A percentile compares a stretch with the other conserved stretches of the same genome.
Evolutionary conservation across 2,797 vertebrate genomes (phyloP).

Genomic region (Microctenopoma lineatum): DNA sequence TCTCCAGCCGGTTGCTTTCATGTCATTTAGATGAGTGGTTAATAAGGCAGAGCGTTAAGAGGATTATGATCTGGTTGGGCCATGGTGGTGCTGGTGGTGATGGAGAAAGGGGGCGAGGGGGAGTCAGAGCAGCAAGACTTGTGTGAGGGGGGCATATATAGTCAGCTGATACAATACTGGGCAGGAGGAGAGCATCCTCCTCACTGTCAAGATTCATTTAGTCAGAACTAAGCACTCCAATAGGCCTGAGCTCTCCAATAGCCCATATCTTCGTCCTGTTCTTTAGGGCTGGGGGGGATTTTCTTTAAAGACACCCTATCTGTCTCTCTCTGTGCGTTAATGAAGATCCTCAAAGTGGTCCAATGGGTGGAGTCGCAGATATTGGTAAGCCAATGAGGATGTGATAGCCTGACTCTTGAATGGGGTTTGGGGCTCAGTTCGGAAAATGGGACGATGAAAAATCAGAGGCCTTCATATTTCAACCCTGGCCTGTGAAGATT

Average conservation of each 20-base stretch:
- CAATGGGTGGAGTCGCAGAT: conserved; percentile 65
- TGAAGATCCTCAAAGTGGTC: conserved; percentile 74
- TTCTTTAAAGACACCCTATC: conserved; percentile 75
- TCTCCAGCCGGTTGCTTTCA: conserved; percentile 80
- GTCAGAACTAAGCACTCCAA: conserved; percentile 82
- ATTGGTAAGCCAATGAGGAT: conserved; percentile 59
- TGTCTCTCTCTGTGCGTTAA: conserved; percentile 68
- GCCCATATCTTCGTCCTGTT: conserved; percentile 76
- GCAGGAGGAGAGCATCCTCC: conserved; percentile 79
- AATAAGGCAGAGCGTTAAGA: conserved; percentile 89
- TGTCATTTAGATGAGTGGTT: conserved; percentile 87
- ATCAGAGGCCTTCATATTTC: conserved; percentile 57
- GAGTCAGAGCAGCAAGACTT: conserved; percentile 54
- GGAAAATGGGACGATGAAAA: conserved; percentile 34
- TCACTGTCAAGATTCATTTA: conserved; percentile 87
- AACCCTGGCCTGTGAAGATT: conserved; percentile 69
- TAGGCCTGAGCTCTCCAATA: conserved; percentile 79
- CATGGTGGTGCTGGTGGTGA: conserved; percentile 53
- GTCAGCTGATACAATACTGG: conserved; percentile 73
- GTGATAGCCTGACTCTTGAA: conserved; percentile 34
- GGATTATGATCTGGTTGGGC: conserved; percentile 86
- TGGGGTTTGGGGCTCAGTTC: conserved; percentile 37
- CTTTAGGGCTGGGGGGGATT: conserved; percentile 64
- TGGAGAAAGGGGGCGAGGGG: conserved; percentile 45
- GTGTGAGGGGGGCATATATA: conserved; percentile 23